Conservation (phyloP, 2,113 vertebrate species). For the Pteruthius melanotis region DNA sequence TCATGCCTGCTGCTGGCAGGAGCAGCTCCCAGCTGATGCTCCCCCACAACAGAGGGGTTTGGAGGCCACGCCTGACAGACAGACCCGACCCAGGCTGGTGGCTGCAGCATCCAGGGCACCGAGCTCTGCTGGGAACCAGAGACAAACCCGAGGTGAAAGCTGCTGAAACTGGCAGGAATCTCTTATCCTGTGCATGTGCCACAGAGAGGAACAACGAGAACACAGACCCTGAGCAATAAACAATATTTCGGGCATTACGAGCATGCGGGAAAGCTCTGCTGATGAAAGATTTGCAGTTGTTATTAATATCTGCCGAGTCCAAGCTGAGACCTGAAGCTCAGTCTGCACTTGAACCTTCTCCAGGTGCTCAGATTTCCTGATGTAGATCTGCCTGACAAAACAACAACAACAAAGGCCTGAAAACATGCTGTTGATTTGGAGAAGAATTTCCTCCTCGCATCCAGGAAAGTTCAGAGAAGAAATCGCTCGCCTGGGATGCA, state of each 20-base stretch:
- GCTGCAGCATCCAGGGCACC: neutral
- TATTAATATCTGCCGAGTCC: neutral
- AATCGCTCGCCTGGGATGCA: neutral
- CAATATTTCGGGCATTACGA: neutral
- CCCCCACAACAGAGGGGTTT: neutral
- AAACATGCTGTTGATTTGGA: neutral
- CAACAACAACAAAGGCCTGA: neutral
- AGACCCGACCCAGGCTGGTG: neutral
- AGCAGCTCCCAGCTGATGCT: neutral
- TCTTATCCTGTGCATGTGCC: neutral
- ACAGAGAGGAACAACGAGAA: neutral
- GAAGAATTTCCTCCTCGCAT: neutral
- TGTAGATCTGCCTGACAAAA: neutral
- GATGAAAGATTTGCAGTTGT: slow-evolving; percentile 1
- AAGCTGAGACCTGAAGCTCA: slow-evolving; percentile 39
- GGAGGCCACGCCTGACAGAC: neutral
- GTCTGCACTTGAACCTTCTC: neutral
- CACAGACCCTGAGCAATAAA: neutral
- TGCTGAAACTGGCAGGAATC: neutral
- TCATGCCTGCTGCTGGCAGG: neutral
- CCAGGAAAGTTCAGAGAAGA: slow-evolving; percentile 16
- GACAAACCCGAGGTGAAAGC: neutral
- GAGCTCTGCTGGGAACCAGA: neutral
- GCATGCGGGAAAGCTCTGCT: neutral
- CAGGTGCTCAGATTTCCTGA: slow-evolving; percentile 33